phyloP scores from a whole-genome alignment of 2,113 vertebrate species.

The Lutjanus erythropterus region DNA sequence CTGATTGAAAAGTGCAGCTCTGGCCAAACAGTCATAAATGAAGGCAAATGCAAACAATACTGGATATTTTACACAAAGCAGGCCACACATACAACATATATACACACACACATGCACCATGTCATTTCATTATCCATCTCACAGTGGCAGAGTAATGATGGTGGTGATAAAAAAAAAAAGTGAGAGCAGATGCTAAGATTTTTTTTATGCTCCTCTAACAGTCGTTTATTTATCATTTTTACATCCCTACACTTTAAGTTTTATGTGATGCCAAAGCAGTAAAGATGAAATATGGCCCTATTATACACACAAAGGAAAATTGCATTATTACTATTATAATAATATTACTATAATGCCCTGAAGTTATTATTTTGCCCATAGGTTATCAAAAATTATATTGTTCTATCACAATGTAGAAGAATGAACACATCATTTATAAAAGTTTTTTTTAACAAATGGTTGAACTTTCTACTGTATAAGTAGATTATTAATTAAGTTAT shows the following conservation, averaged over 20 bases:
- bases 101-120: not conserved
- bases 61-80: too few relatives aligned
- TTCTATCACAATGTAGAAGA: not conserved
- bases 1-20: too few relatives aligned
- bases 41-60: too few relatives aligned
- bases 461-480: not conserved
- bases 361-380: not conserved
- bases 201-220: not conserved
- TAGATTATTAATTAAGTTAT: not conserved
- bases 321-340: too few relatives aligned
- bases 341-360: not conserved
- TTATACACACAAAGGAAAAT: not conserved
- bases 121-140: not conserved
- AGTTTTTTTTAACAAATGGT: not conserved
- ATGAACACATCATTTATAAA: too few relatives aligned
- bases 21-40: too few relatives aligned
- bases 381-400: not conserved
- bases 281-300: not conserved
- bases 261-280: not conserved
- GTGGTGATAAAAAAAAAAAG: not conserved
- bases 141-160: not conserved
- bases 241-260: not conserved
- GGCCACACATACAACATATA: too few relatives aligned
- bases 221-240: not conserved
- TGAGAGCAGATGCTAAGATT: not conserved